These are phyloP conservation scores for Bovichtus diacanthus DNA, from an alignment of 2,797 vertebrate genomes.

Conservation along the genomic window DNA sequence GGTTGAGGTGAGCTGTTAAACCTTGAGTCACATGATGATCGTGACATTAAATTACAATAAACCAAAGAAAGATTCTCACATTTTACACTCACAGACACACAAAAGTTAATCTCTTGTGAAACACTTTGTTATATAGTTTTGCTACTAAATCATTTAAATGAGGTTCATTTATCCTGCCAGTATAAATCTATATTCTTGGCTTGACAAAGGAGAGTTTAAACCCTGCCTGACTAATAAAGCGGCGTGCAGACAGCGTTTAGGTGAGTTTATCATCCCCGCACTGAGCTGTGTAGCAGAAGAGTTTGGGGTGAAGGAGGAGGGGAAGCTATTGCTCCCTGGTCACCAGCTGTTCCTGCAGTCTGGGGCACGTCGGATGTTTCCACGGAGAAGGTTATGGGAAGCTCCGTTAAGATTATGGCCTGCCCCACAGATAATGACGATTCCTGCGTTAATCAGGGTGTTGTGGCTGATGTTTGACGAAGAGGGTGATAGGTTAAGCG, in stretches of 20 bases:
- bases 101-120: neutral
- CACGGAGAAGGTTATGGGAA: conserved; percentile 85
- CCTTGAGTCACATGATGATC: too few species aligned
- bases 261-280: conserved; percentile 39
- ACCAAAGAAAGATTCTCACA: neutral
- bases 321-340: conserved; percentile 71
- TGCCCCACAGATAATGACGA: conserved; percentile 74
- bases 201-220: neutral
- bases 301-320: conserved; percentile 36
- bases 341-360: conserved; percentile 81
- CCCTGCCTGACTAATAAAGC: conserved; percentile 2
- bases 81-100: neutral
- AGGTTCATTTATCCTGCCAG: neutral
- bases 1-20: neutral
- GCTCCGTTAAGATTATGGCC: conserved; percentile 69
- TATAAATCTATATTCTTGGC: neutral
- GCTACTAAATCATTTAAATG: neutral
- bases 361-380: conserved; percentile 80
- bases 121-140: neutral
- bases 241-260: neutral
- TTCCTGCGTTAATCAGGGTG: conserved; percentile 78
- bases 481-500: conserved; percentile 73
- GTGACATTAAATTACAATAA: neutral
- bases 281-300: conserved; percentile 39
- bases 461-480: conserved; percentile 84